Conservation (phyloP, 2,113 vertebrate genomes). For the Jacana jacana region DNA sequence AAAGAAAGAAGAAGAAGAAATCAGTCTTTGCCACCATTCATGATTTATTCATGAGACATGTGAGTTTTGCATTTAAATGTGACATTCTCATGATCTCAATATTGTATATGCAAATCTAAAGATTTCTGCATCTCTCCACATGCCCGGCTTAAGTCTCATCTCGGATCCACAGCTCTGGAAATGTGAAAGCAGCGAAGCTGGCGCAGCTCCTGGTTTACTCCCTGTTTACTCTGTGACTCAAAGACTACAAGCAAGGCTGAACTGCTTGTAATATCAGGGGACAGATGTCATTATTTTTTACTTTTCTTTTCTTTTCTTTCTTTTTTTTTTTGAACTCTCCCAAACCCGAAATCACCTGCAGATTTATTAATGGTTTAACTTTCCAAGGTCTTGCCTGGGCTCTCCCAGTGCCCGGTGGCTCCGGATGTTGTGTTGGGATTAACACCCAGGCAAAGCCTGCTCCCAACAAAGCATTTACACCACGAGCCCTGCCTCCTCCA, state of each 20-base stretch:
- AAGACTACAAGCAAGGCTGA: background rate
- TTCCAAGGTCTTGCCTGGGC: background rate
- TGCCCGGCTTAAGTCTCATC: slow-evolving; percentile 48
- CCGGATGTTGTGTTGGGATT: background rate
- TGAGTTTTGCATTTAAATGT: slow-evolving; percentile 77
- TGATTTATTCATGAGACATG: slow-evolving; percentile 75
- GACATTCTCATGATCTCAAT: slow-evolving; percentile 76
- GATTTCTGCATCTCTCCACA: slow-evolving; percentile 65
- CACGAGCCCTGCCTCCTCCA: background rate
- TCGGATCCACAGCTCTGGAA: slow-evolving; percentile 30
- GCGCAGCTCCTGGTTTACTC: background rate
- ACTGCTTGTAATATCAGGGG: background rate
- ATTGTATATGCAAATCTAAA: slow-evolving; percentile 77
- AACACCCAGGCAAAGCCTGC: background rate
- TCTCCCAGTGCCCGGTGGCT: background rate
- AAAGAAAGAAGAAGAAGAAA: slow-evolving; percentile 19
- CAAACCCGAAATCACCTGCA: background rate
- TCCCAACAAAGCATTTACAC: background rate
- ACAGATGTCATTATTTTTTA: background rate
- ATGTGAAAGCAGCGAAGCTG: slow-evolving; percentile 17
- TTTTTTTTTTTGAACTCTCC: rapidly evolving
- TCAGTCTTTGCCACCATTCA: slow-evolving; percentile 67
- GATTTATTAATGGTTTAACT: background rate
- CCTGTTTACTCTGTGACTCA: background rate
- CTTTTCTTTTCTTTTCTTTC: background rate